Evolutionary conservation across 1,140 invertebrate species (phyloP).

Genomic region (Aphis craccivora): DNA sequence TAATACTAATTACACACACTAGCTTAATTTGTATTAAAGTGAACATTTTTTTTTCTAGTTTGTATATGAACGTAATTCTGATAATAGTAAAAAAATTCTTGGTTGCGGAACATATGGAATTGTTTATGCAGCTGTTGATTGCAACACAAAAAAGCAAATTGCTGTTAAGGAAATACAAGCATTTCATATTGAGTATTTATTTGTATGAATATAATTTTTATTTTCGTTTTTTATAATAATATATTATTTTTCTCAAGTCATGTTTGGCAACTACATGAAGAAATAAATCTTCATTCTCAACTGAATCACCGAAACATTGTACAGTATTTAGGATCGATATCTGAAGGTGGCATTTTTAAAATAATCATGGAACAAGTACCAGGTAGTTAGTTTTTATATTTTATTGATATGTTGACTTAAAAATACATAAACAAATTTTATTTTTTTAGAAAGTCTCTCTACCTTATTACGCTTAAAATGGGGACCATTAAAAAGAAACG

Average conservation of each 20-base stretch:
- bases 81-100: slow-evolving; percentile 83
- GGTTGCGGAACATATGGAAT: slow-evolving; percentile 96
- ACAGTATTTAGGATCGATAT: slow-evolving; percentile 94
- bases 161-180: slow-evolving; percentile 99
- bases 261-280: slow-evolving; percentile 97
- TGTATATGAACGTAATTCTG: slow-evolving; percentile 96
- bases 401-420: not conserved
- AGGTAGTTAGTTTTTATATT: slow-evolving; percentile 68
- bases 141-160: slow-evolving; percentile 94
- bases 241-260: slow-evolving; percentile 68
- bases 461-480: slow-evolving; percentile 91
- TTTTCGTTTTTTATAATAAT: not conserved
- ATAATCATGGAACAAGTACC: slow-evolving; percentile 99
- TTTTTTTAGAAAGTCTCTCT: slow-evolving; percentile 81
- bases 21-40: not conserved
- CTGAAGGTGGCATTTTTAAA: slow-evolving; percentile 94
- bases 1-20: not conserved
- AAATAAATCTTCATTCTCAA: slow-evolving; percentile 97
- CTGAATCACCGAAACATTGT: slow-evolving; percentile 97
- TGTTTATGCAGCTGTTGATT: slow-evolving; percentile 93
- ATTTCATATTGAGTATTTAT: slow-evolving; percentile 81
- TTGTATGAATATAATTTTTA: not conserved
- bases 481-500: slow-evolving; percentile 97
- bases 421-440: not conserved
- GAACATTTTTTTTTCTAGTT: slow-evolving; percentile 72